These are phyloP conservation scores for Drosophila nigromelanica DNA, from an alignment of 1,140 invertebrate genomes.

Conservation along the genomic window DNA sequence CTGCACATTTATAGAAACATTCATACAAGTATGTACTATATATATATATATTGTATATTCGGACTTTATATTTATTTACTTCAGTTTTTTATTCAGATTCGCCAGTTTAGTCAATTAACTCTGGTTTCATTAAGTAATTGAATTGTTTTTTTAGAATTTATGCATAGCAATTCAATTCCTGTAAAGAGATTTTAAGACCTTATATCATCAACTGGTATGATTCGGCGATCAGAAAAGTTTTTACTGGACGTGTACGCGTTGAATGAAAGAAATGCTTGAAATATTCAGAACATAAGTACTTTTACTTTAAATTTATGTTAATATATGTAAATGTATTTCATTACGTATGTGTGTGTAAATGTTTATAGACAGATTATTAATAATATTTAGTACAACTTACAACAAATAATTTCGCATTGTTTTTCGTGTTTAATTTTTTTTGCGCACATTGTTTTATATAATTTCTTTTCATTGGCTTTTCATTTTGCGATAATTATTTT, in stretches of 20 bases:
- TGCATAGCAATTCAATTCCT: background rate
- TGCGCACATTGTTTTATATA: slow-evolving; percentile 44
- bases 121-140: background rate
- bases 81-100: background rate
- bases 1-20: slow-evolving; percentile 64
- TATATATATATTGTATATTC: slow-evolving; percentile 5
- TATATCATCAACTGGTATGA: background rate
- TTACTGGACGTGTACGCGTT: background rate
- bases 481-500: slow-evolving; percentile 54
- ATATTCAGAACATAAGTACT: slow-evolving; percentile 48
- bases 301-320: slow-evolving; percentile 40
- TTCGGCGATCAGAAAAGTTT: background rate
- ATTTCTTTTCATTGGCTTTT: slow-evolving; percentile 23
- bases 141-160: background rate
- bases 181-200: background rate
- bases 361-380: slow-evolving; percentile 49
- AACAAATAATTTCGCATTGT: slow-evolving; percentile 71
- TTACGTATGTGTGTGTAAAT: slow-evolving; percentile 32
- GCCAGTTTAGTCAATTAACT: slow-evolving; percentile 1
- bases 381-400: slow-evolving; percentile 69
- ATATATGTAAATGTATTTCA: slow-evolving; percentile 52
- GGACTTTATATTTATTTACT: slow-evolving; percentile 4
- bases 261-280: slow-evolving; percentile 36
- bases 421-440: slow-evolving; percentile 10
- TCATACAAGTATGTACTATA: slow-evolving; percentile 35